A percentile compares a stretch with the other conserved stretches of the same genome.
phyloP scores from a whole-genome alignment of 2,888 invertebrate genomes.

The Drosophila rubida region DNA sequence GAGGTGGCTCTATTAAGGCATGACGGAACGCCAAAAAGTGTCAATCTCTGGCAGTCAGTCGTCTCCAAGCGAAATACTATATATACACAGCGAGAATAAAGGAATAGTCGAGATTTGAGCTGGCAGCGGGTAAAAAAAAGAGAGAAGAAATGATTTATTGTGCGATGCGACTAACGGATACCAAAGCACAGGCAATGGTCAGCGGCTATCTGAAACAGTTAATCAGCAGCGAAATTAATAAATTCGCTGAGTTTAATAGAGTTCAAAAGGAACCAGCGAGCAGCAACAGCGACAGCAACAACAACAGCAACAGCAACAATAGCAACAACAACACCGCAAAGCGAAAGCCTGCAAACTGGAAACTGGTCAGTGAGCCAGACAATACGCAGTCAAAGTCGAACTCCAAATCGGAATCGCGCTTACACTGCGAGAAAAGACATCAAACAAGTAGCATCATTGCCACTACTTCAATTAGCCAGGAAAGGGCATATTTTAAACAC shows the following conservation, averaged over 20 bases:
- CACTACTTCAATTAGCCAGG: neutral
- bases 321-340: slow-evolving; percentile 39
- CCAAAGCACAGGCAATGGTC: slow-evolving; percentile 52
- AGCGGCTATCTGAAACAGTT: slow-evolving; percentile 75
- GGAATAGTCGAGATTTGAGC: slow-evolving; percentile 43
- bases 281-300: slow-evolving; percentile 38
- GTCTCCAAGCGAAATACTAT: neutral
- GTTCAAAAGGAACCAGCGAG: slow-evolving; percentile 70
- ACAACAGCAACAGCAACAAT: slow-evolving; percentile 40
- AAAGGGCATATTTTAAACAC: no score
- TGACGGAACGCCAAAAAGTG: slow-evolving; percentile 38
- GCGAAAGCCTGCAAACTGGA: slow-evolving; percentile 42
- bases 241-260: slow-evolving; percentile 82
- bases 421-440: slow-evolving; percentile 11
- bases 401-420: slow-evolving; percentile 25
- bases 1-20: neutral
- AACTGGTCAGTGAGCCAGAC: slow-evolving; percentile 58
- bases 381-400: slow-evolving; percentile 58
- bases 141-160: slow-evolving; percentile 69
- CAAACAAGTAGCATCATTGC: neutral
- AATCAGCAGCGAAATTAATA: slow-evolving; percentile 80
- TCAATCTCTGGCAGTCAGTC: slow-evolving; percentile 59
- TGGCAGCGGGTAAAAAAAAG: slow-evolving; percentile 14
- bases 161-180: slow-evolving; percentile 72
- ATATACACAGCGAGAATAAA: neutral